Percentiles rank a stretch among this genome's conserved stretches.
Conservation (phyloP, 2,113 vertebrate genomes). For the Fulmarus glacialis region DNA sequence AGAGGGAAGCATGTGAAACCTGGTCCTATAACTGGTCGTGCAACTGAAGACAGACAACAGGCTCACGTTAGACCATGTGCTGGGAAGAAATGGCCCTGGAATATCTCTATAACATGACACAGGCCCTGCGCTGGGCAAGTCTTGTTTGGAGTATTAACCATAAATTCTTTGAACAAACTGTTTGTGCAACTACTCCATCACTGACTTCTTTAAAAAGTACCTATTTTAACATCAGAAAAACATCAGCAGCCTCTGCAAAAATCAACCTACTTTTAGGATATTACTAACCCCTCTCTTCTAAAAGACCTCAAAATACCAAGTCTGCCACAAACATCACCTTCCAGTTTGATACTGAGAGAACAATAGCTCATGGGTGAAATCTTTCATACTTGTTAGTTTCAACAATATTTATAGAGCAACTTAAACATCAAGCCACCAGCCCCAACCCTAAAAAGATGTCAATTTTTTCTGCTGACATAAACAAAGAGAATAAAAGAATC, state of each 20-base stretch:
- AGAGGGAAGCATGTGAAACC: accelerated
- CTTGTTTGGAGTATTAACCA: background rate
- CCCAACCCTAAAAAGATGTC: no score
- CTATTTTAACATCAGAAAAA: background rate
- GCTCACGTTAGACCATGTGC: accelerated
- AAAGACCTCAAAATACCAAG: background rate
- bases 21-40: accelerated
- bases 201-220: background rate
- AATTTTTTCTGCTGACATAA: background rate
- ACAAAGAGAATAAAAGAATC: background rate
- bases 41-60: accelerated
- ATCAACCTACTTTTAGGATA: background rate
- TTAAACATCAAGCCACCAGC: accelerated
- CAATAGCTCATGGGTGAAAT: background rate
- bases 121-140: accelerated
- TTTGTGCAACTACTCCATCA: background rate
- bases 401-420: background rate
- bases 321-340: background rate
- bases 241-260: background rate
- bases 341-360: background rate
- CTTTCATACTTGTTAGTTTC: background rate
- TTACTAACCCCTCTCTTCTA: background rate
- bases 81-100: background rate
- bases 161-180: background rate
- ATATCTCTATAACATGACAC: accelerated